A percentile compares a stretch with the other conserved stretches of the same genome.
Evolutionary conservation across 2,797 vertebrate genomes (phyloP).

Genomic region (Xenentodon cancila): DNA sequence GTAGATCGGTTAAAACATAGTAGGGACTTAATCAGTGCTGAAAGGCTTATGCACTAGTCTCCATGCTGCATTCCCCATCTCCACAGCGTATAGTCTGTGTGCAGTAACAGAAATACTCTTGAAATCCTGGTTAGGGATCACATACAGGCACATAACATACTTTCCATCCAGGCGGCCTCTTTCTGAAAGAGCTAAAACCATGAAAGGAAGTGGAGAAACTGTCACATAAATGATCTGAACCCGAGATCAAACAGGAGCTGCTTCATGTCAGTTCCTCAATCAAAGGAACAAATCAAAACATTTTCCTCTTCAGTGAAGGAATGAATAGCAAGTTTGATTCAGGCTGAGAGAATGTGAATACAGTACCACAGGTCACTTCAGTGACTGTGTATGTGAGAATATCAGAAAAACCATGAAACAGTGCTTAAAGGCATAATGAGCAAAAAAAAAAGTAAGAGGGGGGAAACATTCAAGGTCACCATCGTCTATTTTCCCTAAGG

Average conservation of each 20-base stretch:
- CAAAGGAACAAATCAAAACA: conserved; percentile 56
- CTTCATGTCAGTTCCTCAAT: conserved; percentile 49
- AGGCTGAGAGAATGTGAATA: conserved; percentile 48
- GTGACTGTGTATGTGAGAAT: conserved; percentile 24
- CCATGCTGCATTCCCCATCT: conserved; percentile 18
- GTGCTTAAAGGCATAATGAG: conserved; percentile 55
- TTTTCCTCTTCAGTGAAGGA: conserved; percentile 30
- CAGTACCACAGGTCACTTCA: conserved; percentile 40
- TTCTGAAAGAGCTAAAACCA: conserved; percentile 48
- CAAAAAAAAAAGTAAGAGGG: conserved; percentile 47
- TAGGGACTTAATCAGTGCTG: background rate
- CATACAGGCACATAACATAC: conserved; percentile 35
- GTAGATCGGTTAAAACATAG: conserved; percentile 1
- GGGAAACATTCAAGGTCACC: conserved; percentile 78
- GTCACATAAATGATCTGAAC: conserved; percentile 62
- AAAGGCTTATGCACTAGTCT: conserved; percentile 25
- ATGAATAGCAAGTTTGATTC: conserved; percentile 44
- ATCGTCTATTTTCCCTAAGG: conserved; percentile 53
- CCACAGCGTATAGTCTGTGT: conserved; percentile 5
- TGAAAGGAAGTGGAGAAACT: conserved; percentile 42
- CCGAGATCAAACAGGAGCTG: conserved; percentile 56
- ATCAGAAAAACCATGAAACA: conserved; percentile 43
- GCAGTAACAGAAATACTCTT: conserved; percentile 30
- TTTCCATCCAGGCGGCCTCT: conserved; percentile 49
- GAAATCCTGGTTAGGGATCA: conserved; percentile 58